phyloP scores from a whole-genome alignment of 2,888 invertebrate genomes.

The Synanthedon myopaeformis region DNA sequence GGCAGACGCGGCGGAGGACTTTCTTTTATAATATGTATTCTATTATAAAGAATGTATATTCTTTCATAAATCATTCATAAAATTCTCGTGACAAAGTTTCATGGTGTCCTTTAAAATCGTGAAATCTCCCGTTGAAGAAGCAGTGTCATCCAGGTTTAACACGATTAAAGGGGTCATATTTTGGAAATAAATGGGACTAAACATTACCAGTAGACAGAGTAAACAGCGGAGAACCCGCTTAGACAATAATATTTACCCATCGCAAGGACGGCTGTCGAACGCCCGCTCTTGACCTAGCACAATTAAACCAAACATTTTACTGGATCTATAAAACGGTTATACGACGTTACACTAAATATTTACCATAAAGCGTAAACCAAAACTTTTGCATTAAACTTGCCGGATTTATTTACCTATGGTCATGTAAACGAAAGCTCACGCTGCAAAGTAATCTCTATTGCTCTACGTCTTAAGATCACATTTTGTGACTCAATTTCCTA shows the following conservation, averaged over 20 bases:
- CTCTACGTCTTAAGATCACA: neutral
- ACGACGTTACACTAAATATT: constrained; percentile 68
- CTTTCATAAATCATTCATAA: too few species aligned
- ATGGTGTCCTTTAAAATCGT: too few species aligned
- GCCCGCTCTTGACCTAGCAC: constrained; percentile 68
- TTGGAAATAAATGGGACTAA: neutral
- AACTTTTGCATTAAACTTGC: constrained; percentile 68
- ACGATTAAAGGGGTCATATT: neutral
- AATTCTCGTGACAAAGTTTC: too few species aligned
- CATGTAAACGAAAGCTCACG: constrained; percentile 30
- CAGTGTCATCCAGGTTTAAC: neutral
- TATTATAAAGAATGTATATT: too few species aligned
- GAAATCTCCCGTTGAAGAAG: neutral
- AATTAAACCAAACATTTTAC: constrained; percentile 69
- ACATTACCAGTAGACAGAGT: constrained; percentile 5
- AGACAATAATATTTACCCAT: constrained; percentile 69
- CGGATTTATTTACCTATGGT: constrained; percentile 58
- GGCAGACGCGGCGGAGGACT: too few species aligned
- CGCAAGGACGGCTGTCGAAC: constrained; percentile 69
- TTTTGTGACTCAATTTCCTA: neutral
- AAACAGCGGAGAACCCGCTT: constrained; percentile 65
- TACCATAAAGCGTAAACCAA: constrained; percentile 71
- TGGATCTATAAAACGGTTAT: constrained; percentile 68
- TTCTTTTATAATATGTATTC: too few species aligned
- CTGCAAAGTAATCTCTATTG: constrained; percentile 26